A percentile compares a stretch with the other conserved stretches of the same genome.
Conservation (phyloP, 2,797 vertebrate species). For the Malacoraja senta region DNA sequence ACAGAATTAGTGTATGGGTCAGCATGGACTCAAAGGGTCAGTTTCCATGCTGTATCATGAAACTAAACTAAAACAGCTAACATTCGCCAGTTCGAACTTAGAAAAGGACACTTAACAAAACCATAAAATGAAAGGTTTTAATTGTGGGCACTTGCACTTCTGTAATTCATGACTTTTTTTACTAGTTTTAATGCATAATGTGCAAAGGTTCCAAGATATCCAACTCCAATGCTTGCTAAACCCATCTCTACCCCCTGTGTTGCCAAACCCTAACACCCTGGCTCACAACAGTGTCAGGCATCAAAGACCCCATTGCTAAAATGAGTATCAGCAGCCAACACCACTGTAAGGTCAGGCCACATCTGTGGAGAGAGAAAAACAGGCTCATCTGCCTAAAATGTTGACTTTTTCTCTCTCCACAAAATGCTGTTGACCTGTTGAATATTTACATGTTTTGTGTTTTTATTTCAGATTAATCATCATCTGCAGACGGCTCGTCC, state of each 20-base stretch:
- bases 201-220: neutral
- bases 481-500: no score
- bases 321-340: neutral
- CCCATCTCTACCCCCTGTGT: neutral
- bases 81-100: neutral
- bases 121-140: neutral
- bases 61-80: neutral
- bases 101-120: neutral
- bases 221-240: neutral
- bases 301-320: neutral
- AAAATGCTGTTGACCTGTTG: no score
- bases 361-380: no score
- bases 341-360: no score
- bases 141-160: neutral
- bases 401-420: no score
- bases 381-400: no score
- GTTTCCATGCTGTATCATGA: no score
- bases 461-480: no score
- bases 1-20: no score
- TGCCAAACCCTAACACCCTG: neutral
- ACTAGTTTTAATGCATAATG: neutral
- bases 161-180: neutral
- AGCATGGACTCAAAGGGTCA: no score
- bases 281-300: neutral
- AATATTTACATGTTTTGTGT: no score